Percentiles rank a stretch among this genome's conserved stretches.
Evolutionary conservation across 2,113 vertebrate genomes (phyloP).

Genomic region (Chaetorhynchus papuensis): DNA sequence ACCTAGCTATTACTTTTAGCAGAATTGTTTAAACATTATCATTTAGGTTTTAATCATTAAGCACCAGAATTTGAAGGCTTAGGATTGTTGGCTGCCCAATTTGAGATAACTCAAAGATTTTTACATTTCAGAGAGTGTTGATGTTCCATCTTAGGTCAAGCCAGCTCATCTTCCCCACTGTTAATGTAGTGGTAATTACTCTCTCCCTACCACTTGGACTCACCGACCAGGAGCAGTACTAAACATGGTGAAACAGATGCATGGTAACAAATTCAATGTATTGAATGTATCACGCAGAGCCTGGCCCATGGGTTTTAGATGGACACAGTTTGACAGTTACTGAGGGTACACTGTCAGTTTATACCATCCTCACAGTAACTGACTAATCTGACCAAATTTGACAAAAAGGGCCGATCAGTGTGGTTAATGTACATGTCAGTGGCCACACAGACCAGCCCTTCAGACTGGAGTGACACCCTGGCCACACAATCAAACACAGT

Average conservation of each 20-base stretch:
- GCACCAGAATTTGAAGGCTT: background rate
- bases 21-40: background rate
- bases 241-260: background rate
- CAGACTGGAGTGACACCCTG: background rate
- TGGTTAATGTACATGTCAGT: rapidly evolving
- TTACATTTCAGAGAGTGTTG: background rate
- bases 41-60: background rate
- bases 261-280: background rate
- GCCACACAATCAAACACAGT: background rate
- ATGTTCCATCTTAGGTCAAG: background rate
- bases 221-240: rapidly evolving
- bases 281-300: background rate
- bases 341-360: background rate
- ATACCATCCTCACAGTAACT: background rate
- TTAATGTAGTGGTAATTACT: rapidly evolving
- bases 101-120: background rate
- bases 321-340: background rate
- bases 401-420: background rate
- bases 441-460: background rate
- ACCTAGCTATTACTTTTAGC: background rate
- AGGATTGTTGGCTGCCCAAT: background rate
- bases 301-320: too few relatives aligned
- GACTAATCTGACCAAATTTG: background rate
- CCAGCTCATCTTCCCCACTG: background rate
- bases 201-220: background rate